phyloP scores from a whole-genome alignment of 2,113 vertebrate genomes.

The Bubo blakistoni region DNA sequence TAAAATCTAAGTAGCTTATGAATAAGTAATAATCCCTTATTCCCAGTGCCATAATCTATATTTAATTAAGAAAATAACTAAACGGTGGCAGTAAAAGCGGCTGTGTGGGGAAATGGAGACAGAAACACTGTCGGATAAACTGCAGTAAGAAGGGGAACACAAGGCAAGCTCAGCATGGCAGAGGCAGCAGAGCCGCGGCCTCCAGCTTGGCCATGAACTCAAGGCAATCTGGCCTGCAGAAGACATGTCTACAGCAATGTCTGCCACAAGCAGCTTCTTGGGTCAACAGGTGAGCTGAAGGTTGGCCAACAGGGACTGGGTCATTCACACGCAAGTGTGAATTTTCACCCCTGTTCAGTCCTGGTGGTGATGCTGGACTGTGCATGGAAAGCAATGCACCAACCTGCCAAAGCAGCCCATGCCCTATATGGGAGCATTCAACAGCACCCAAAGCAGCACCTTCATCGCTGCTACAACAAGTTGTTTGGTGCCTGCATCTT shows the following conservation, averaged over 20 bases:
- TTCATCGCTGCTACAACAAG: fast-evolving
- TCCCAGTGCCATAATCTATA: slow-evolving; percentile 56
- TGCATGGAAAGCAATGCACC: not conserved
- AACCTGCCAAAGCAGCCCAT: not conserved
- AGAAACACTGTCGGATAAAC: not conserved
- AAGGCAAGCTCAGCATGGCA: not conserved
- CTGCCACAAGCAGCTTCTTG: not conserved
- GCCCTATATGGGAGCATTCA: not conserved
- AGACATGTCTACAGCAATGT: not conserved
- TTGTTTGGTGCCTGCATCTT: not conserved
- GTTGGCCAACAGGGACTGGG: not conserved
- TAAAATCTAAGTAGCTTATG: slow-evolving; percentile 41
- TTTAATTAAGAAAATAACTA: slow-evolving; percentile 61
- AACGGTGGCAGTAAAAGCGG: not conserved
- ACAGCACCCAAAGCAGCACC: not conserved
- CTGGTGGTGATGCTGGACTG: not conserved
- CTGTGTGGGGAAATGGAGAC: not conserved
- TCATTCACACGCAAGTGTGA: not conserved
- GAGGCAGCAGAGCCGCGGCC: not conserved
- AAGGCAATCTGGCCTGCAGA: not conserved
- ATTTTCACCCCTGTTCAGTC: not conserved
- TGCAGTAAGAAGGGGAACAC: not conserved
- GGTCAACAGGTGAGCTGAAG: not conserved
- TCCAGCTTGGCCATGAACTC: not conserved
- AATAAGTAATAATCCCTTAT: slow-evolving; percentile 46